phyloP scores from a whole-genome alignment of 1,140 invertebrate species.

The Zophobas morio region DNA sequence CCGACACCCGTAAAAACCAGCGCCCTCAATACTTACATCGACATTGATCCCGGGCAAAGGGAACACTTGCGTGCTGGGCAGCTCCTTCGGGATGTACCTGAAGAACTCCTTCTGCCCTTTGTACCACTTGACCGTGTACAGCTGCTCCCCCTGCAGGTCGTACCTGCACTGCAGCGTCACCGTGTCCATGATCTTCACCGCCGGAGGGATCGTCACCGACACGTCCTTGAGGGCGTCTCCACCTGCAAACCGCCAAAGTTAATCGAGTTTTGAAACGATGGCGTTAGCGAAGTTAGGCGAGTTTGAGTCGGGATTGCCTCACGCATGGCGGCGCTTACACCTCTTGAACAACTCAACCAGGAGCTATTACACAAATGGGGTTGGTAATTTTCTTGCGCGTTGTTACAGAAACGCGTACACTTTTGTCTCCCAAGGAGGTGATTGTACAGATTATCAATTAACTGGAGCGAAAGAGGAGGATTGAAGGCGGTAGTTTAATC shows the following conservation, averaged over 20 bases:
- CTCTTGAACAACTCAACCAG: constrained; percentile 44
- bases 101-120: constrained; percentile 84
- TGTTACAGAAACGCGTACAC: constrained; percentile 15
- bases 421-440: constrained; percentile 35
- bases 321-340: constrained; percentile 41
- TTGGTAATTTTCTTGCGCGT: constrained; percentile 42
- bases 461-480: constrained; percentile 35
- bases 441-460: constrained; percentile 44
- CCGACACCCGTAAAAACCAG: no score
- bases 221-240: constrained; percentile 77
- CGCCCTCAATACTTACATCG: constrained; percentile 75
- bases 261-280: constrained; percentile 32
- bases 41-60: constrained; percentile 75
- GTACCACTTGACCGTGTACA: constrained; percentile 90
- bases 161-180: constrained; percentile 84
- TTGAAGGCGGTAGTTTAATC: constrained; percentile 22
- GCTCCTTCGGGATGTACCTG: constrained; percentile 81
- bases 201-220: constrained; percentile 79
- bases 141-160: constrained; percentile 81
- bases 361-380: constrained; percentile 49
- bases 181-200: constrained; percentile 80
- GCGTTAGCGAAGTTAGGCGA: constrained; percentile 18
- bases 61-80: constrained; percentile 79
- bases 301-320: constrained; percentile 31
- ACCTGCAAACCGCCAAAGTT: constrained; percentile 68